Evolutionary conservation across 1,140 invertebrate genomes (phyloP).

Genomic region (Drosophila malerkotliana): DNA sequence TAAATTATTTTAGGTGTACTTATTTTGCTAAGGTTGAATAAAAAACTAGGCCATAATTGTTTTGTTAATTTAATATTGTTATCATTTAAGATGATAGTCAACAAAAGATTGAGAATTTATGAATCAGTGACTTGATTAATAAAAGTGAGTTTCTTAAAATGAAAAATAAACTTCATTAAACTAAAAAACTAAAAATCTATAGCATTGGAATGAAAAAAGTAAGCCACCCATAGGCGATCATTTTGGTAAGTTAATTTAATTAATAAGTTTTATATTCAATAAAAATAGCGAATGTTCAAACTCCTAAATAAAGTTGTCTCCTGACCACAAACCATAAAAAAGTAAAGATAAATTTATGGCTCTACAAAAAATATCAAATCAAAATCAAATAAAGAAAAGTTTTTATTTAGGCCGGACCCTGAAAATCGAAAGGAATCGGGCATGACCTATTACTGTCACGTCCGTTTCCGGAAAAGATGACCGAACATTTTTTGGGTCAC

Average conservation of each 20-base stretch:
- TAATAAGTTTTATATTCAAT: not conserved
- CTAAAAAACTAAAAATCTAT: slow-evolving; percentile 7
- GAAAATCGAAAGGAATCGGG: slow-evolving; percentile 49
- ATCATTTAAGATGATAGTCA: slow-evolving; percentile 26
- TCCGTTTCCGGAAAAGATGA: slow-evolving; percentile 47
- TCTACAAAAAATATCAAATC: slow-evolving; percentile 71
- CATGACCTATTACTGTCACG: slow-evolving; percentile 79
- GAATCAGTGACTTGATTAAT: not conserved
- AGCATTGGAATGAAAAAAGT: not conserved
- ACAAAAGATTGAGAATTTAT: slow-evolving; percentile 2
- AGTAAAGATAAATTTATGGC: slow-evolving; percentile 50
- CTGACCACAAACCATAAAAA: slow-evolving; percentile 49
- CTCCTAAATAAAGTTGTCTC: not conserved
- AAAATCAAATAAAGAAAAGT: slow-evolving; percentile 71
- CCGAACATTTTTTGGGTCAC: slow-evolving; percentile 71
- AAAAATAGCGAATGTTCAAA: not conserved
- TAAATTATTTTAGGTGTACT: not conserved
- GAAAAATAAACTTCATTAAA: slow-evolving; percentile 17
- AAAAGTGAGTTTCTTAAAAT: slow-evolving; percentile 1
- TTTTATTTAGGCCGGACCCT: slow-evolving; percentile 32
- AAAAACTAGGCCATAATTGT: not conserved
- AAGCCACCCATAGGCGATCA: no score
- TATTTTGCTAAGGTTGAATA: not conserved
- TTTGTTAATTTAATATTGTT: not conserved
- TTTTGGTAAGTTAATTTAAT: no score